Percentiles rank a stretch among this genome's conserved stretches.
Conservation (phyloP, 2,113 vertebrate species). For the Bos javanicus region DNA sequence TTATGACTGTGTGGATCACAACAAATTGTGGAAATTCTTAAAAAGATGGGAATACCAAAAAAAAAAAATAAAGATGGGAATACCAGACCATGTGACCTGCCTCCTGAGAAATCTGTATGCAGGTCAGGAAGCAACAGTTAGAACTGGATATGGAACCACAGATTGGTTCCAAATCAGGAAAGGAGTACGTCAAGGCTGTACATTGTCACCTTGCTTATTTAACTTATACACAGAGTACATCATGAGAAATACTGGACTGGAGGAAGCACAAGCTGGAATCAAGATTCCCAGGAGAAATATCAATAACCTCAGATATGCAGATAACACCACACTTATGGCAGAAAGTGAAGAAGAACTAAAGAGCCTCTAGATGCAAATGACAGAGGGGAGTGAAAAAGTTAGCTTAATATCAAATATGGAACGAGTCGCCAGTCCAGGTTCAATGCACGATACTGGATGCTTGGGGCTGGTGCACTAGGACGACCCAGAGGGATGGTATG, state of each 20-base stretch:
- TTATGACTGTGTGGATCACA: background rate
- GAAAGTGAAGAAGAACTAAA: background rate
- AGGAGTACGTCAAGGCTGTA: background rate
- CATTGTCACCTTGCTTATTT: background rate
- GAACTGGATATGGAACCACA: background rate
- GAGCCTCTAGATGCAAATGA: background rate
- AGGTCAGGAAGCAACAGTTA: background rate
- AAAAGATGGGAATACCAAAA: background rate
- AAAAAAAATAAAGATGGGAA: background rate
- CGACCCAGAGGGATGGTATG: too few species aligned
- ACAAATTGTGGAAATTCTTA: background rate
- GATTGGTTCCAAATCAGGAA: background rate
- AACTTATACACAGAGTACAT: background rate
- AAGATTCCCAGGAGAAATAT: background rate
- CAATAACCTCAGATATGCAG: background rate
- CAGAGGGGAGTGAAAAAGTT: background rate
- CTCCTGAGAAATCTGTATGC: background rate
- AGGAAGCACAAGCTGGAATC: background rate
- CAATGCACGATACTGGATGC: too few species aligned
- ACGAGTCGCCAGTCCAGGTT: too few species aligned
- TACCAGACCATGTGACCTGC: background rate
- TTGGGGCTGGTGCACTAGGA: too few species aligned
- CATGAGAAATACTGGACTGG: background rate
- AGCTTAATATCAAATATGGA: background rate
- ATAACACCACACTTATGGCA: background rate